A percentile compares a stretch with the other conserved stretches of the same genome.
These are phyloP conservation scores for Nematostella vectensis DNA, from an alignment of 92 coral and sea anemone species.

Conservation along the genomic window DNA sequence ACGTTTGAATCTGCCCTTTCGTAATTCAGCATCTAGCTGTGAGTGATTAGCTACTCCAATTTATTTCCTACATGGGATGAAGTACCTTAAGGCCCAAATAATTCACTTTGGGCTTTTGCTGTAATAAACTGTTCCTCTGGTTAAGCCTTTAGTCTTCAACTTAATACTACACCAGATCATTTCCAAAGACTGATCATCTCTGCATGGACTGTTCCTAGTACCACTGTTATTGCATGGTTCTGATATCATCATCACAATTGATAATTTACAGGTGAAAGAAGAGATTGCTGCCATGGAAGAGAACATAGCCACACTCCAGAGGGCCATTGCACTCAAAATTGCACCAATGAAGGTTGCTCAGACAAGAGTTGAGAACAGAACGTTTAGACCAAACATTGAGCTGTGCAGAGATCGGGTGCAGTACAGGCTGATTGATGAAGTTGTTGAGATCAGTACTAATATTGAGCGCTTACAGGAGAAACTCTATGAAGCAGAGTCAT, in stretches of 20 bases:
- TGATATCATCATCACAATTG: too few species aligned
- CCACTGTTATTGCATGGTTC: too few species aligned
- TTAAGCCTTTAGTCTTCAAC: too few species aligned
- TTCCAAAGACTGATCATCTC: too few species aligned
- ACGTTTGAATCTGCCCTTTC: background rate
- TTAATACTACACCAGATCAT: too few species aligned
- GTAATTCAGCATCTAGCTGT: too few species aligned
- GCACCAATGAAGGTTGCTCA: conserved; percentile 98
- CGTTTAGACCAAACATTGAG: conserved; percentile 45
- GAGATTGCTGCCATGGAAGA: conserved; percentile 89
- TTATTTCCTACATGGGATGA: too few species aligned
- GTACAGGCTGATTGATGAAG: conserved; percentile 83
- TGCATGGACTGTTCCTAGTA: too few species aligned
- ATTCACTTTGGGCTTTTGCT: too few species aligned
- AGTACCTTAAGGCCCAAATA: too few species aligned
- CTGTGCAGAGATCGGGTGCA: conserved; percentile 86
- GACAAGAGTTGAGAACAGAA: conserved; percentile 88
- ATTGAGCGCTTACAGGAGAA: conserved; percentile 70
- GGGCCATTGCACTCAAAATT: conserved; percentile 79
- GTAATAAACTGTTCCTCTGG: too few species aligned
- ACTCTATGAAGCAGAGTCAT: conserved; percentile 68
- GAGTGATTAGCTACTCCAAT: too few species aligned
- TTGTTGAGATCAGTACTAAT: conserved; percentile 73
- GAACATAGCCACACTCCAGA: conserved; percentile 74
- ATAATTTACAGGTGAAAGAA: conserved; percentile 56